A percentile compares a stretch with the other conserved stretches of the same genome.
Conservation (phyloP, 2,113 vertebrate genomes). For the Lethenteron camtschaticum region DNA sequence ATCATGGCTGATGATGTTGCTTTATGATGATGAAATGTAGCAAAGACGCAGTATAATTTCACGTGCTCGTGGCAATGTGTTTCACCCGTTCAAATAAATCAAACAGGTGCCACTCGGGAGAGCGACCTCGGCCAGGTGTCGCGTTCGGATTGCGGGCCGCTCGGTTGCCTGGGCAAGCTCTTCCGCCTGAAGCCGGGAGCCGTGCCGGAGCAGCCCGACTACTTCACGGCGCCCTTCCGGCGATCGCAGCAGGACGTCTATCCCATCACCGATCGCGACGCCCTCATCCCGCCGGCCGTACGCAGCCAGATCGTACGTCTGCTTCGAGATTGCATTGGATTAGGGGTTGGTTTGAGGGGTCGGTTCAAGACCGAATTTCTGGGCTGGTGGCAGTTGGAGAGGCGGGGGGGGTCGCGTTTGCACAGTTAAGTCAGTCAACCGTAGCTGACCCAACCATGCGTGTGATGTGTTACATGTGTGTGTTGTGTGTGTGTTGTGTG, state of each 20-base stretch:
- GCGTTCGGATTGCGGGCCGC: too few species aligned
- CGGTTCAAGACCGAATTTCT: too few species aligned
- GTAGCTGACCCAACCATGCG: neutral
- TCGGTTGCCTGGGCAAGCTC: constrained; percentile 31
- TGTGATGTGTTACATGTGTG: neutral
- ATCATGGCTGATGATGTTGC: too few species aligned
- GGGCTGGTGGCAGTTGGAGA: too few species aligned
- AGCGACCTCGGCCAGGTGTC: too few species aligned
- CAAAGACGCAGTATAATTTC: too few species aligned
- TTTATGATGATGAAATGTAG: too few species aligned
- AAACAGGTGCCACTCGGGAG: constrained; percentile 10
- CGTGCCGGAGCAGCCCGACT: constrained; percentile 47
- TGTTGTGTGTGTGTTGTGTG: neutral
- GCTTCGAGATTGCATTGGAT: neutral
- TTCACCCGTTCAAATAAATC: too few species aligned
- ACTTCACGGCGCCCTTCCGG: constrained; percentile 62
- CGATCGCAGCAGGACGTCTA: constrained; percentile 65
- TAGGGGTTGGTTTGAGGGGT: neutral
- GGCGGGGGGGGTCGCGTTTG: too few species aligned
- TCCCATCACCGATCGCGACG: constrained; percentile 44
- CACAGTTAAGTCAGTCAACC: too few species aligned
- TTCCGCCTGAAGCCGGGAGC: constrained; percentile 41
- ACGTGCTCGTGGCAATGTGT: too few species aligned
- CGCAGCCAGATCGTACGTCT: constrained; percentile 84
- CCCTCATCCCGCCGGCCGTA: constrained; percentile 57